Base-by-base conservation (phyloP, 2,888 invertebrate genomes). In the Drosophila nigritarsus region DNA sequence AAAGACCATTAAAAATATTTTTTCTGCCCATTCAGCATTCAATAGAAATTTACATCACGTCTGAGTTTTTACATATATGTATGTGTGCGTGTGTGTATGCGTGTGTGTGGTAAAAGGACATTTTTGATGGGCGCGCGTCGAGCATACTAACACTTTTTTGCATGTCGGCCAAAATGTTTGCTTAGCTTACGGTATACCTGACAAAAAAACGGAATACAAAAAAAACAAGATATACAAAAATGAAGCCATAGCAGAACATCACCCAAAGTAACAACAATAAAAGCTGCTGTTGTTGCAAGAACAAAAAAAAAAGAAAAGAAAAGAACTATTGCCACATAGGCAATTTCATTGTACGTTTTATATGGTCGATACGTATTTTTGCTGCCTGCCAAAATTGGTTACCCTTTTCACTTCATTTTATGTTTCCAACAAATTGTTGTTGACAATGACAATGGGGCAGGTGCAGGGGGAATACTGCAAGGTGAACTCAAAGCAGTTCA, bases 11-110 rank as follows among this genome's bases (percentile, higher is more conserved):
- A 86, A 86, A 86, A 86, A 88, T 86, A 86, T 88, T 86, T 86
- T 86, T 86, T 86, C 75, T 90, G 86, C 84, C 82, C 89, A 89
- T 87, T 86, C 86, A 90, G 86, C 86, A 89, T 89, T 86, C 89
- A 89, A 86, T 86, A 90, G 90, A 86, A 86, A 86, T 90, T 86
- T 86, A 90, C 90, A 90, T 86, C 86, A 90, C 90, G 86, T 90
- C 87, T 84, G 87, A 83, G 69, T 77, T 83, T 86, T 86, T 88
- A 83, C 88, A 83, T 73, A 65, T 58, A 70, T 53, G 75, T 8
- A 8, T 24, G 15, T 2, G 7, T 24, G 45, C 7, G 55, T 53
- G 13, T 34, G 60, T 51, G 55, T 58, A 50, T 56, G 42, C 45
- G 30, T 53, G 59, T 63, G 55, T 63, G 58, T 64, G 73, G 82